Evolutionary conservation across 2,797 vertebrate genomes (phyloP).

Genomic region (Podargus strigoides): DNA sequence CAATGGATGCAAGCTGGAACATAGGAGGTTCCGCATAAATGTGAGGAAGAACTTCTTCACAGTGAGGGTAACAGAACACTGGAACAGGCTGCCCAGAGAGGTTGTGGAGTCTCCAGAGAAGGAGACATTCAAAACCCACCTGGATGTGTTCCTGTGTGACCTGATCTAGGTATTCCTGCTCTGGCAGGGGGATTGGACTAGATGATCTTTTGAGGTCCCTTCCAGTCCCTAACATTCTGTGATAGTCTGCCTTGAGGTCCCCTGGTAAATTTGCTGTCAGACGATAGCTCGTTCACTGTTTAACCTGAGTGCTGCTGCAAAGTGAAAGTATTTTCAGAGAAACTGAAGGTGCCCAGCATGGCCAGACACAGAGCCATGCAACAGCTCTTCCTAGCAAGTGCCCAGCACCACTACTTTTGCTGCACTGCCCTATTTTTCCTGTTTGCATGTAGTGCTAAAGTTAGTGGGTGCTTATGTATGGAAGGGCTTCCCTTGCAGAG

Average conservation of each 20-base stretch:
- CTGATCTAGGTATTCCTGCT: too few species aligned
- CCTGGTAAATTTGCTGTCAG: background rate
- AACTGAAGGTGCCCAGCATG: background rate
- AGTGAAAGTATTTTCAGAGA: background rate
- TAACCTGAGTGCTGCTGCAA: background rate
- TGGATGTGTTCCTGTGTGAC: too few species aligned
- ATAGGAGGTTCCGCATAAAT: too few species aligned
- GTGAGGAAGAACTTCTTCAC: too few species aligned
- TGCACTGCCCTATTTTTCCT: background rate
- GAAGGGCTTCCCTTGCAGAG: background rate
- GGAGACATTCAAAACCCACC: too few species aligned
- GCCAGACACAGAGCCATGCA: background rate
- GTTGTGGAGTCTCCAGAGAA: too few species aligned
- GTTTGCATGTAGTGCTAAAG: background rate
- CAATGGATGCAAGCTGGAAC: too few species aligned
- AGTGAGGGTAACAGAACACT: too few species aligned
- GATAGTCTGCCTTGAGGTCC: background rate
- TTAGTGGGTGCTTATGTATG: background rate
- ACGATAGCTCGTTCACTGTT: background rate
- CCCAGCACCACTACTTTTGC: background rate
- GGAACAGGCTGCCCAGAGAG: too few species aligned
- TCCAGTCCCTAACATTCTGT: too few species aligned
- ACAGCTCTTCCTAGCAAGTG: background rate
- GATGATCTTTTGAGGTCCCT: too few species aligned
- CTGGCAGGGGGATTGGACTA: too few species aligned